A percentile compares a stretch with the other conserved stretches of the same genome.
phyloP scores from a whole-genome alignment of 2,113 vertebrate species.

The Anguilla rostrata region DNA sequence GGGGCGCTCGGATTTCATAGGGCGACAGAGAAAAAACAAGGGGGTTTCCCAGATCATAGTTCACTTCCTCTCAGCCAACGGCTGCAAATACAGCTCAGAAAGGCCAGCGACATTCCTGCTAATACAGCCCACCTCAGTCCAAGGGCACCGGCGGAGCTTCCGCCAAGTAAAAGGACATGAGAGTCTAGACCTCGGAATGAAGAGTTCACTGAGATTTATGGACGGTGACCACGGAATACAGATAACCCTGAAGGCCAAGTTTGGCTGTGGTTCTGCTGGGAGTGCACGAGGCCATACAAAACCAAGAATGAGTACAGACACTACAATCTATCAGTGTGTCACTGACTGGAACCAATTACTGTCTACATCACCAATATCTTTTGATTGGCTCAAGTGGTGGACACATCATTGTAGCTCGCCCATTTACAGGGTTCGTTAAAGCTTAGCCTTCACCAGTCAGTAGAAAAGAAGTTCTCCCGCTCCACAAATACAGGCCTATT shows the following conservation, averaged over 20 bases:
- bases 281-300: too few species aligned
- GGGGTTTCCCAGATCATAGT: neutral
- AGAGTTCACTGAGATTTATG: too few species aligned
- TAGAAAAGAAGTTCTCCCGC: neutral
- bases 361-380: too few species aligned
- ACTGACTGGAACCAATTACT: too few species aligned
- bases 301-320: too few species aligned
- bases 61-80: neutral
- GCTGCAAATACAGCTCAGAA: neutral
- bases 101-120: neutral
- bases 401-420: too few species aligned
- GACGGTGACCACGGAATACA: neutral
- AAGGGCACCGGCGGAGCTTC: neutral
- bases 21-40: neutral
- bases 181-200: neutral
- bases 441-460: neutral
- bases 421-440: too few species aligned
- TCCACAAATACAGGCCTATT: neutral
- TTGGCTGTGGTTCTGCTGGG: neutral
- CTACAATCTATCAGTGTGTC: too few species aligned
- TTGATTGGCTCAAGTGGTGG: too few species aligned
- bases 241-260: neutral
- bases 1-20: neutral
- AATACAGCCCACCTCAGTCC: neutral
- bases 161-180: neutral